Percentiles rank a stretch among this genome's conserved stretches.
These are phyloP conservation scores for Crocidura indochinensis DNA, from an alignment of 2,797 vertebrate genomes.

Conservation along the genomic window DNA sequence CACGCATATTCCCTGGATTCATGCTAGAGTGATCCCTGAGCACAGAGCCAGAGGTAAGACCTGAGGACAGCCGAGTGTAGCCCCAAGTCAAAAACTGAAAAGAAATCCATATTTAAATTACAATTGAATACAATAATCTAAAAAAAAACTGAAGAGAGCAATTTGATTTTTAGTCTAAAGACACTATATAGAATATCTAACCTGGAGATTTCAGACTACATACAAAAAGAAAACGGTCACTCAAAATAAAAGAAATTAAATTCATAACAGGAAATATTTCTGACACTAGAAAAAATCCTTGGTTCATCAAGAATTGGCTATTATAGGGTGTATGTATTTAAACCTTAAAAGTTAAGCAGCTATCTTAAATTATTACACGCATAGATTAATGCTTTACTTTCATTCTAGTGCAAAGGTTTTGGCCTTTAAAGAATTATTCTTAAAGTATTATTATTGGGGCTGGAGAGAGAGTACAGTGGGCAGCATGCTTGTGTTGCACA, in stretches of 20 bases:
- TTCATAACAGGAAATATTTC: slow-evolving; percentile 45
- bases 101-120: neutral
- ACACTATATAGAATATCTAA: neutral
- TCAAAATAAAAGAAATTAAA: slow-evolving; percentile 61
- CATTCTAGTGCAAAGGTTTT: slow-evolving; percentile 21
- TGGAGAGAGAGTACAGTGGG: no score
- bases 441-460: no score
- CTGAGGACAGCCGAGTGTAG: no score
- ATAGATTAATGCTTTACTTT: slow-evolving; percentile 1
- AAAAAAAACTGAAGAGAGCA: slow-evolving; percentile 11
- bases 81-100: no score
- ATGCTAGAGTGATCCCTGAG: no score
- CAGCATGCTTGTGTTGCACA: no score
- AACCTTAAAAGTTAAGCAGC: no score
- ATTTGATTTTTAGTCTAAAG: slow-evolving; percentile 38
- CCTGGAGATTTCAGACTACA: neutral
- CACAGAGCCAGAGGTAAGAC: no score
- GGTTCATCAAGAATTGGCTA: no score
- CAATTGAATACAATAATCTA: slow-evolving; percentile 34
- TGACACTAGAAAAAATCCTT: neutral
- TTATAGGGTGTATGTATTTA: no score
- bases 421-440: no score
- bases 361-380: neutral
- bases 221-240: slow-evolving; percentile 42
- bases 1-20: no score